These are phyloP conservation scores for Hypomesus transpacificus DNA, from an alignment of 2,113 vertebrate species.

Conservation along the genomic window DNA sequence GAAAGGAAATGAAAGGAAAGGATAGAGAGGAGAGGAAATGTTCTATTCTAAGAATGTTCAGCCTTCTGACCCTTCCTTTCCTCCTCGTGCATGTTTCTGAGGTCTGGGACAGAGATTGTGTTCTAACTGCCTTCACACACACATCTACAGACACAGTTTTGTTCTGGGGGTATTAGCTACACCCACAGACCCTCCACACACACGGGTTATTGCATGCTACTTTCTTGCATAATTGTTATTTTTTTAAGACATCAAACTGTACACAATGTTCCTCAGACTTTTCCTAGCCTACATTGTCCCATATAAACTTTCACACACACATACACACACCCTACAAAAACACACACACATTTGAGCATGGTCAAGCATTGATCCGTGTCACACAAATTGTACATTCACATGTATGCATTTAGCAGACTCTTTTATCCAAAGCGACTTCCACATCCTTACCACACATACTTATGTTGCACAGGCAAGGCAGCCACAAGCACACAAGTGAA, in stretches of 20 bases:
- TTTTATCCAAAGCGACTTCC: no score
- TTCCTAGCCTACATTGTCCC: not conserved
- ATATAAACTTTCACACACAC: not conserved
- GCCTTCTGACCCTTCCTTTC: conserved; percentile 22
- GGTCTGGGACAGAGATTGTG: no score
- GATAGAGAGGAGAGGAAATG: conserved; percentile 3
- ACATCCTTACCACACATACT: no score
- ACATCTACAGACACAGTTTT: conserved; percentile 14
- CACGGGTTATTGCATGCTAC: conserved; percentile 24
- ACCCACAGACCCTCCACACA: not conserved
- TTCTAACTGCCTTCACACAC: not conserved
- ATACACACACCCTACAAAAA: conserved; percentile 10
- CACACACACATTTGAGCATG: not conserved
- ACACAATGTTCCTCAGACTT: conserved; percentile 55
- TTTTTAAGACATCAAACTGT: conserved; percentile 24
- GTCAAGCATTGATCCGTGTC: no score
- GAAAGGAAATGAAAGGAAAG: no score
- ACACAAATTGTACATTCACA: no score
- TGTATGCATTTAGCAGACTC: no score
- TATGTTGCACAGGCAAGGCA: no score
- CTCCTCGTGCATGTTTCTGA: conserved; percentile 22
- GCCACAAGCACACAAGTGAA: no score
- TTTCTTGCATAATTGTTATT: no score
- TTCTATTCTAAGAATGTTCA: conserved; percentile 52
- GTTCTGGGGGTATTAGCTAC: no score